Base-by-base conservation (phyloP, 1,140 invertebrate genomes). In the Drosophila varians region DNA sequence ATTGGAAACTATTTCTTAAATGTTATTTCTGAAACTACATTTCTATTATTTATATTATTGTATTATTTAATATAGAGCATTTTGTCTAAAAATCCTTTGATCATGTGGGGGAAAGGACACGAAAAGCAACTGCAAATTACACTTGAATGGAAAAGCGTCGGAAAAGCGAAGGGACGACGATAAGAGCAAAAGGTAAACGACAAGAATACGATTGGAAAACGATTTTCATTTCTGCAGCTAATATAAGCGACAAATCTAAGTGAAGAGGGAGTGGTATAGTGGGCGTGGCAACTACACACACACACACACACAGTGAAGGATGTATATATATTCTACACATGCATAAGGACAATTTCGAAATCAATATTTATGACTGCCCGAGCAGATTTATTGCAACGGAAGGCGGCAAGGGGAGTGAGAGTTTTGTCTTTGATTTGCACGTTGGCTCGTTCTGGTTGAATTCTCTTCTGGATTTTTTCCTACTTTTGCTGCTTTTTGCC, bases 161-260 rank as follows among this genome's bases (percentile, higher is more conserved):
- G 31, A 57, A 72, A 34, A 57, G 26, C 34, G 47, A 51, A 47
- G 61, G 34, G 40, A 74, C 54, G 57, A 18, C 21, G 49, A 49
- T 21, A 55, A 74, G 47, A 77, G 62, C 47, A 77, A 87, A 82
- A 77, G 82, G 80, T 77, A 86, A 77, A 74, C 60, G 77, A 62
- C 68, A 86, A 86, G 77, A 77, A 86, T 87, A 84, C 70, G 77
- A 87, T 87, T 87, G 74, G 77, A 87, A 87, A 87, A 82, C 82
- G 82, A 87, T 87, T 87, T 87, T 87, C 82, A 87, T 87, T 87
- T 87, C 82, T 82, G 82, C 82, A 87, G 82, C 82, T 87, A 87
- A 87, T 87, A 87, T 77, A 80, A 87, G 77, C 82, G 82, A 87
- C 82, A 87, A 88, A 87, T 87, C 82, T 82, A 86, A 70, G 69